Evolutionary conservation across 2,797 vertebrate genomes (phyloP).

Genomic region (Falco peregrinus): DNA sequence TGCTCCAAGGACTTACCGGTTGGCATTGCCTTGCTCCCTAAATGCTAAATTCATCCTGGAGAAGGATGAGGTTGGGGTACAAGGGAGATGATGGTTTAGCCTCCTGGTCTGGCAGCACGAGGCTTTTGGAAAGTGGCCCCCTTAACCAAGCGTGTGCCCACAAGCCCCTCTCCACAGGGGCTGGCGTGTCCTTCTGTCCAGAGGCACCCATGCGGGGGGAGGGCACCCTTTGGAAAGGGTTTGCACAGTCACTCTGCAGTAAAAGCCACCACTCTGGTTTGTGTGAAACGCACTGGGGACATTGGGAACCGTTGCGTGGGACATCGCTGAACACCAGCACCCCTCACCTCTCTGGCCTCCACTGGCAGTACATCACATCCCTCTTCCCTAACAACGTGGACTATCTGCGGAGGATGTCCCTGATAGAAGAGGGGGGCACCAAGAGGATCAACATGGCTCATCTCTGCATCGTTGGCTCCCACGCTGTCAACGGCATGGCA

Average conservation of each 20-base stretch:
- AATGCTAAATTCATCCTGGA: not conserved
- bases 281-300: not conserved
- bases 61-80: not conserved
- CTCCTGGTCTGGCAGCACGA: not conserved
- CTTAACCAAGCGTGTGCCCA: not conserved
- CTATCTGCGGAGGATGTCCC: conserved; percentile 89
- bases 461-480: conserved; percentile 95
- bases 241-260: not conserved
- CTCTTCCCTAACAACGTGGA: conserved; percentile 85
- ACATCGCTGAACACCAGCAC: not conserved
- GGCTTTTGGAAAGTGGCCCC: not conserved
- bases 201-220: rapidly evolving
- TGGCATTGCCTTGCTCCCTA: not conserved
- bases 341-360: not conserved
- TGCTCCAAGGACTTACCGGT: not conserved
- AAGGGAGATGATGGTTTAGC: not conserved
- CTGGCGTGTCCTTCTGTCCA: not conserved
- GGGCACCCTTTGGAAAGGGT: not conserved
- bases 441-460: conserved; percentile 99
- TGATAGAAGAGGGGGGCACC: conserved; percentile 90
- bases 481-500: conserved; percentile 94
- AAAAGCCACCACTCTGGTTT: not conserved
- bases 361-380: conserved; percentile 76
- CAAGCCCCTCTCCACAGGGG: rapidly evolving
- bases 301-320: not conserved